Evolutionary conservation across 2,113 vertebrate species (phyloP), one percentile per base, ranked within the genome.

Genomic region (Pterocles burchelli): DNA sequence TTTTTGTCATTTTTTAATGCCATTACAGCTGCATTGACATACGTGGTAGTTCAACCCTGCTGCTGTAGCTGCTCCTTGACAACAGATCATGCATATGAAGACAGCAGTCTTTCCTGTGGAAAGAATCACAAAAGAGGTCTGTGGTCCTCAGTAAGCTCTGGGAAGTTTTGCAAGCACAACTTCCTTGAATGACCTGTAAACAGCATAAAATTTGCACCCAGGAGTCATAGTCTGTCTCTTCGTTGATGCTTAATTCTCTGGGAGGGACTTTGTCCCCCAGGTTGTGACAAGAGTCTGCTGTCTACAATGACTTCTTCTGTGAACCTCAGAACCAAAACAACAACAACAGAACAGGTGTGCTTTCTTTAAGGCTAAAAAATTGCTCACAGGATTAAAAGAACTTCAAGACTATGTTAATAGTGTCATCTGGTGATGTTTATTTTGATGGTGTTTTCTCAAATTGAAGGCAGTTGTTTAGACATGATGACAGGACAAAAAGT

Each of bases 401-500:
- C 21, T 57, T 61, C 48, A 87, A 94, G 84, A 41, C 70, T 76
- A 91, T 82, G 95, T 95, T 94, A 87, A 94, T 79, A 95, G 94
- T 95, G 93, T 95, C 95, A 92, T 89, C 91, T 97, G 93, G 91
- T 96, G 95, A 91, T 41, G 41, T 41, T 41, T 41, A 20, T 62
- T 70, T 46, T 75, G 33, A 65, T 31, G 25, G 14, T 15, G 10
- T 68, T 91, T 82, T 85, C 24, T 82, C 25, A 49, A 14, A 14
- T n/a, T 19, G 17, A 66, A 59, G 36, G 24, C n/a, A 11, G 17
- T 52, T 54, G 16, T 81, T 84, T 31, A 67, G 34, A 31, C 5
- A 17, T 2, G 10, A 5, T 45, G 52, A 52, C 17, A 45, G 26
- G 22, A 59, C 2, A 4, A 33, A 73, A 34, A 17, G 16, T 71